Evolutionary conservation across 2,888 invertebrate genomes (phyloP), one percentile per base, ranked within the genome.

Genomic region (Cheilosia soror): DNA sequence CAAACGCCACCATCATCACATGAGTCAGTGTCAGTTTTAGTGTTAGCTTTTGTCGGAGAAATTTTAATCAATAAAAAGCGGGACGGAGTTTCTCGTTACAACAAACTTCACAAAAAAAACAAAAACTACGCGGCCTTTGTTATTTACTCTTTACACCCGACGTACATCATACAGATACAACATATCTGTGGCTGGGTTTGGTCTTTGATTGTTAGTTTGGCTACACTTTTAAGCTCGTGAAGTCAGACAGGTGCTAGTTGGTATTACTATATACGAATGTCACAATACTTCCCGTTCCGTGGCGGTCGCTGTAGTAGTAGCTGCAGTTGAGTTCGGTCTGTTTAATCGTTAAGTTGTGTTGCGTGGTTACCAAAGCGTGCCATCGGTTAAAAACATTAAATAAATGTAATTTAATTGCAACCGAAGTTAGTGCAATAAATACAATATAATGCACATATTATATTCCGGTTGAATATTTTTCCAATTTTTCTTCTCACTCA

Each of bases 281-380:
- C 42, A 57, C 31, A 58, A 33, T 37, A 37, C 13, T 55, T 62
- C n/a, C 53, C 37, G 27, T 9, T 37, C 11, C 37, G 37, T 37
- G 37, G 9, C 40, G 15, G 25, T 49, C 20, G 20, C 20, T 0
- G 20, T 20, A 20, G 20, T 20, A 20, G 57, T 63, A 20, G 57
- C 68, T 62, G 33, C 89, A 91, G 90, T 92, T 87, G 72, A 81
- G 72, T 88, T 88, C 87, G 83, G 88, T 87, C 89, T 90, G 91
- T 90, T 91, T 88, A 88, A 88, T 89, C 90, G 91, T 89, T 89
- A 88, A 89, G 91, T 91, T 90, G 92, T 90, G 89, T 88, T 76
- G 78, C 88, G 55, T 63, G 75, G 81, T 51, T 47, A 82, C 85
- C 33, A 63, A 69, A 58, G 47, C 40, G 63, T 65, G 44, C 77